Base-by-base conservation (phyloP, 2,888 invertebrate genomes). In the Drosophila kokeensis region DNA sequence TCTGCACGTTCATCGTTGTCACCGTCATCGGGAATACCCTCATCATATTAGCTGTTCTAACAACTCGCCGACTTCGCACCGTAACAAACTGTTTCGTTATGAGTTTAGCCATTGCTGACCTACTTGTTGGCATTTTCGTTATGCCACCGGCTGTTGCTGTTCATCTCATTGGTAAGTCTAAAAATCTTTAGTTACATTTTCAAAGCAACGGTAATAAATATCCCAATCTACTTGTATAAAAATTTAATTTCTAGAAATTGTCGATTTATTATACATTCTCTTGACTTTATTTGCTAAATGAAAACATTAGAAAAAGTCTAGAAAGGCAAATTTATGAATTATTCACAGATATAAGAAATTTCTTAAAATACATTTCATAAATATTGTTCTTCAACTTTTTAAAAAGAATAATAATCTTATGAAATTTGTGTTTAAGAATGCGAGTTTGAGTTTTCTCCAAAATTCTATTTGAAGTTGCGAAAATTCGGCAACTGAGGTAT, bases 81-180 rank as follows among this genome's bases (percentile, higher is more conserved):
- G 98, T 98, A 38, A 99, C 98, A 57, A 99, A 99, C 92, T 97
- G 98, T 91, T 98, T 99, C 93, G 98, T 99, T 77, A 98, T 98
- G 90, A 98, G 98, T 61, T 94, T 99, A 91, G 99, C 99, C 0
- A 96, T 96, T 0, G 98, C 99, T 53, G 99, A 99, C 94, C 95
- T 98, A 92, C 93, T 98, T 79, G 98, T 99, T 5, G 99, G 98
- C 1, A 95, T 98, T 38, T 97, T 98, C 89, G 98, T 99, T 0
- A 97, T 99, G 96, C 99, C 99, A 3, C 98, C 98, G 54, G 98
- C 98, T n/a, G 97, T 98, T 45, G 96, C 97, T 68, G 92, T 92
- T 6, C 93, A 97, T 93, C 94, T 98, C 63, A 96, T 95, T 93
- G 97, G 98, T 95, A 93, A 96, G 96, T 48, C 11, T 8, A 18